Evolutionary conservation across 37 sponge, comb jelly and placozoan genomes (phyloP).

Genomic region (Cliona cf. orientalis): DNA sequence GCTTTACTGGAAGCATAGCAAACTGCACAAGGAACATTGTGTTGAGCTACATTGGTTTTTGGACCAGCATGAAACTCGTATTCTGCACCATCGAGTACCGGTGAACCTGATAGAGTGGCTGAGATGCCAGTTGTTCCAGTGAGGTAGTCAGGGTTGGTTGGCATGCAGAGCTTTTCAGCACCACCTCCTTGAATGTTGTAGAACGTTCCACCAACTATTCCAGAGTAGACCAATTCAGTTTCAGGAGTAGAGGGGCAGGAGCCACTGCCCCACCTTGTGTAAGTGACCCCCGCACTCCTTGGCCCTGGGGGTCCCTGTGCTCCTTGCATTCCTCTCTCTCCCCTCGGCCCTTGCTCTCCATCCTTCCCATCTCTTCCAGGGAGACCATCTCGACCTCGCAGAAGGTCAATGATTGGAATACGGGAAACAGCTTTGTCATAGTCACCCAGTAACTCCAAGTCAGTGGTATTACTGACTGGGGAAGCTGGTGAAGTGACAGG

Average conservation of each 20-base stretch:
- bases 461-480: no score
- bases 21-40: constrained; percentile 53
- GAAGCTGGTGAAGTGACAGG: no score
- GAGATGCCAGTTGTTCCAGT: no score
- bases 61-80: background rate
- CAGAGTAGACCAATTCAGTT: constrained; percentile 28
- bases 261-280: constrained; percentile 39
- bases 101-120: background rate
- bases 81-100: background rate
- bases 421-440: no score
- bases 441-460: no score
- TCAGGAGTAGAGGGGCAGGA: constrained; percentile 5
- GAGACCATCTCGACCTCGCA: constrained; percentile 18
- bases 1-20: constrained; percentile 22
- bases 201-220: background rate
- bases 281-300: constrained; percentile 4
- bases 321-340: background rate
- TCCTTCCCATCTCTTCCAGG: background rate
- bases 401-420: no score
- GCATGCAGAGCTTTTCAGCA: constrained; percentile 33
- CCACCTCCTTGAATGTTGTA: constrained; percentile 32
- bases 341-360: constrained; percentile 3
- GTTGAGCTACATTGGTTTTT: no score
- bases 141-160: constrained; percentile 22
- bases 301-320: constrained; percentile 24